Conservation (phyloP, 37 sponge, comb jelly and placozoan species). For the Halisarca cf. caerulea region DNA sequence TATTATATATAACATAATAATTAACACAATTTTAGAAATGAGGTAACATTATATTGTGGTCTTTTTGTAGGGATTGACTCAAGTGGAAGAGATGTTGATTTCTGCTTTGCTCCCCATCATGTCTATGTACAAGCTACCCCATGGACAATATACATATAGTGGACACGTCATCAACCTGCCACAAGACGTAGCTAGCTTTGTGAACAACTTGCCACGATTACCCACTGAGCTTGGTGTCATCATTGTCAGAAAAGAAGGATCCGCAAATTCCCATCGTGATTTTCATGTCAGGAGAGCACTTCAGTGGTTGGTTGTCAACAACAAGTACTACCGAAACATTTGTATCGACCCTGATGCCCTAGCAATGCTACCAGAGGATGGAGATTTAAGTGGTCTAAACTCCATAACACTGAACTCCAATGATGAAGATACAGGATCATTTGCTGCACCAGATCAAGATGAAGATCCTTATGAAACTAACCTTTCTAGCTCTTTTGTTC, state of each 20-base stretch:
- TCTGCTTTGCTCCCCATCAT: slow-evolving; percentile 53
- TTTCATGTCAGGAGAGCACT: slow-evolving; percentile 55
- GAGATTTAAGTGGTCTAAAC: slow-evolving; percentile 4
- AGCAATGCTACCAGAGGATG: slow-evolving; percentile 22
- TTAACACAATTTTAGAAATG: too few species aligned
- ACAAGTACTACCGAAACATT: not conserved
- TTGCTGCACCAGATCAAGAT: not conserved
- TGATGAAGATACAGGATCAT: not conserved
- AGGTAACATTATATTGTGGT: too few species aligned
- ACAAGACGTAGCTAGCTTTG: slow-evolving; percentile 42
- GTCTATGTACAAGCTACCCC: slow-evolving; percentile 28
- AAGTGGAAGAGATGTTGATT: slow-evolving; percentile 45
- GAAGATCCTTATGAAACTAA: not conserved
- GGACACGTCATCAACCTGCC: slow-evolving; percentile 42
- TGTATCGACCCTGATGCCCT: not conserved
- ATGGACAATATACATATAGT: slow-evolving; percentile 36
- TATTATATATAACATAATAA: too few species aligned
- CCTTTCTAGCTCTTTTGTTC: slow-evolving; percentile 29
- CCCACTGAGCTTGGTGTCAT: slow-evolving; percentile 22
- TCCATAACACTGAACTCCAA: not conserved
- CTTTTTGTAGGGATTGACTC: too few species aligned
- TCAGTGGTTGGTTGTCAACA: slow-evolving; percentile 41
- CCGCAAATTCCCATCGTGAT: slow-evolving; percentile 16
- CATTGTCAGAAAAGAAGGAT: slow-evolving; percentile 29
- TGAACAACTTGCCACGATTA: slow-evolving; percentile 25